Base-by-base conservation (phyloP, 2,113 vertebrate genomes). In the Felis chaus region DNA sequence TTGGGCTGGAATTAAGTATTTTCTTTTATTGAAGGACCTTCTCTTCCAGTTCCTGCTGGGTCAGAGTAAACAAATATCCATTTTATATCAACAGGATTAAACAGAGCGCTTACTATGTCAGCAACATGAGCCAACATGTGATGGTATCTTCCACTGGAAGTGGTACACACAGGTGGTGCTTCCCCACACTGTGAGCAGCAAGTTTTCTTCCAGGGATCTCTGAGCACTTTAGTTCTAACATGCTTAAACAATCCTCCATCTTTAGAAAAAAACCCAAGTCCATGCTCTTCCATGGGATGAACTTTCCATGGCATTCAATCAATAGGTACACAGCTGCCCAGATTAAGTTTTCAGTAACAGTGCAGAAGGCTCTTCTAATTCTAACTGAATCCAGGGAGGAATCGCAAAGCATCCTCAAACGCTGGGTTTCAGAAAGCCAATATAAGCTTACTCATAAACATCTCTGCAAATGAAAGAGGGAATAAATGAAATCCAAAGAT, bases 31-130 rank as follows among this genome's bases (percentile, higher is more conserved):
- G 88, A 89, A 97, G 92, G 50, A 9, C 50, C 27, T 93, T 74
- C 73, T 96, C 68, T 93, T 96, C 91, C 92, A 97, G 90, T 95
- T 97, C 90, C 94, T 90, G 65, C 69, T 90, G 74, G 74, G 36
- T 71, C 48, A 78, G 55, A 80, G 39, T 92, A 89, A 92, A 96
- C 81, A 92, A 92, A 82, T 63, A 90, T 15, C 76, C 57, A 79
- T 79, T 96, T 92, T 92, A 33, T 83, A 85, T 45, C 41, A 86
- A 95, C 39, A 89, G 73, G 41, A 86, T 94, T 84, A 88, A 84
- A 91, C 78, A 97, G 29, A 84, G 19, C 27, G 69, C 85, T 92
- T 89, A 80, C 79, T 69, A 68, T 21, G n/a, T 69, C 53, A 94
- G 65, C 68, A 96, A 95, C 86, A 83, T 69, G 53, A 90, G 65